Evolutionary conservation across 2,797 vertebrate species (phyloP).

Genomic region (Hapalemur alaotrensis): DNA sequence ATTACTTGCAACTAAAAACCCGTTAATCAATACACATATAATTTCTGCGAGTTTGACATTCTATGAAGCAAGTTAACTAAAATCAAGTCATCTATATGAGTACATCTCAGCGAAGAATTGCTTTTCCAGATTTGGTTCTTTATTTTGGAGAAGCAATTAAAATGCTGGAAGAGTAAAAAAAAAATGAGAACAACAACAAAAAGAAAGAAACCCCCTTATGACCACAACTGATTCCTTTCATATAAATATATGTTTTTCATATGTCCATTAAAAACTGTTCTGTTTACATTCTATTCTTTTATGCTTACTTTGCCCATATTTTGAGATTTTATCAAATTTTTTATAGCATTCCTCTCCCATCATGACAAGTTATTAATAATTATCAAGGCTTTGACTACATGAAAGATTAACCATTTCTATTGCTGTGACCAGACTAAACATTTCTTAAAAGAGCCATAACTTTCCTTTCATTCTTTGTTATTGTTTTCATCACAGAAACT

Average conservation of each 20-base stretch:
- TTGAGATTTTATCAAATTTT: background rate
- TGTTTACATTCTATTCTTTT: constrained; percentile 39
- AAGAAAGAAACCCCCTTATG: background rate
- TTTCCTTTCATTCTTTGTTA: background rate
- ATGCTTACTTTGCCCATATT: constrained; percentile 31
- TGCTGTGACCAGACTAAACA: constrained; percentile 46
- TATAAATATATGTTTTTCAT: constrained; percentile 30
- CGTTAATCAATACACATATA: constrained; percentile 9
- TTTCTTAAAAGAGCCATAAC: background rate
- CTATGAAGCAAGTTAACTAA: background rate
- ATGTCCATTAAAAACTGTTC: background rate
- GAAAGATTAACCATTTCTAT: constrained; percentile 43
- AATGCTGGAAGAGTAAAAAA: background rate
- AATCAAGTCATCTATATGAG: background rate
- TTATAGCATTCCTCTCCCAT: background rate
- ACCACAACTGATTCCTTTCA: constrained; percentile 1
- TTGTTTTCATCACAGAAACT: background rate
- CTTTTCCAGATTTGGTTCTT: background rate
- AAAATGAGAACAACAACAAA: background rate
- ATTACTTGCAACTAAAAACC: constrained; percentile 38
- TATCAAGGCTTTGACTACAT: background rate
- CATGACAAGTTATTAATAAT: constrained; percentile 48
- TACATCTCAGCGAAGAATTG: background rate
- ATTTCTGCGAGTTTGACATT: constrained; percentile 9
- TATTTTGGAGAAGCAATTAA: background rate